phyloP scores from a whole-genome alignment of 2,797 vertebrate species.

The Sparus aurata region DNA sequence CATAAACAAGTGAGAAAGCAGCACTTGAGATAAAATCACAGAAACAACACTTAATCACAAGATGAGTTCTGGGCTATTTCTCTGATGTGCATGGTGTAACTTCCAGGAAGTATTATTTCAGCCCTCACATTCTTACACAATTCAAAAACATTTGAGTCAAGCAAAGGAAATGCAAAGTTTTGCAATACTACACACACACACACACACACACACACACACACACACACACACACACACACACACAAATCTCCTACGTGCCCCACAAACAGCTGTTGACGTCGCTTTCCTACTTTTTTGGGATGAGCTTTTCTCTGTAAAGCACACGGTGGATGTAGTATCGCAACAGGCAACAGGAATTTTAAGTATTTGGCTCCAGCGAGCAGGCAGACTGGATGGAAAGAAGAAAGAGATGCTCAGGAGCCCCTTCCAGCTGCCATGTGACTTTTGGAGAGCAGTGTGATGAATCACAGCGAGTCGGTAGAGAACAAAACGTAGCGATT shows the following conservation, averaged over 20 bases:
- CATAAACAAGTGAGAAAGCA: not conserved
- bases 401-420: constrained; percentile 61
- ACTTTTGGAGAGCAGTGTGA: constrained; percentile 50
- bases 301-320: not conserved
- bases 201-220: not conserved
- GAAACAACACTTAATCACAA: constrained; percentile 1
- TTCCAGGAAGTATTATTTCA: constrained; percentile 22
- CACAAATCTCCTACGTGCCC: not conserved
- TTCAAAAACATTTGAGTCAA: constrained; percentile 3
- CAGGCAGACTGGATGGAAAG: constrained; percentile 53
- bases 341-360: constrained; percentile 63
- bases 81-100: constrained; percentile 28
- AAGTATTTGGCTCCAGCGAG: constrained; percentile 59
- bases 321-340: constrained; percentile 49
- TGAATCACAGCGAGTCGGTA: constrained; percentile 70
- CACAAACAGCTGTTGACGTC: not conserved
- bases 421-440: constrained; percentile 68
- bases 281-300: not conserved
- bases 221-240: constrained; percentile 4
- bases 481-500: constrained; percentile 48
- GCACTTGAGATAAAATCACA: not conserved
- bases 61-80: fast-evolving
- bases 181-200: constrained; percentile 36
- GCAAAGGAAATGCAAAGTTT: constrained; percentile 20
- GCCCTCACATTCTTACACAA: constrained; percentile 39